phyloP scores from a whole-genome alignment of 2,888 invertebrate genomes.

The Troglohyphantes excavatus region DNA sequence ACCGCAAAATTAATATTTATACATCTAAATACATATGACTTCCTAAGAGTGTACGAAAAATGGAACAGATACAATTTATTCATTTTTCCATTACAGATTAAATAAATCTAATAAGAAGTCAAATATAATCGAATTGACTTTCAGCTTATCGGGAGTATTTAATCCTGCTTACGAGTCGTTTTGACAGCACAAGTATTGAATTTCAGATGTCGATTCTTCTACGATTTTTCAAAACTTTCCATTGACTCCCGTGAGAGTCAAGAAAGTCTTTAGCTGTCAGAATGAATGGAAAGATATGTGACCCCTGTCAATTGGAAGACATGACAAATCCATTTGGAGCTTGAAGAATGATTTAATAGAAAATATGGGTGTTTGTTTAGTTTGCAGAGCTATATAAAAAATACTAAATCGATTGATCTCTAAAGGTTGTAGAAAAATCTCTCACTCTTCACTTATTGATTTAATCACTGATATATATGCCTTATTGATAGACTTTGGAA shows the following conservation, averaged over 20 bases:
- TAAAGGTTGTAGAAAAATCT: too few relatives aligned
- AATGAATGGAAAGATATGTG: conserved; percentile 17
- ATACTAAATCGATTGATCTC: too few relatives aligned
- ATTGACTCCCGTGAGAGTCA: background rate
- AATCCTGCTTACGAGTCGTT: background rate
- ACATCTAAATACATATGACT: too few relatives aligned
- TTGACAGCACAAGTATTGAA: background rate
- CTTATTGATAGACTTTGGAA: too few relatives aligned
- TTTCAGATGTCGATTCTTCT: background rate
- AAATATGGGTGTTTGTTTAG: background rate
- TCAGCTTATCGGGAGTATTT: background rate
- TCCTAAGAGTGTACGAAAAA: too few relatives aligned
- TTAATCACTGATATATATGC: too few relatives aligned
- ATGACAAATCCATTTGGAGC: conserved; percentile 24
- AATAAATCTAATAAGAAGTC: too few relatives aligned
- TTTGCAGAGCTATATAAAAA: too few relatives aligned
- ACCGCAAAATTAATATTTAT: too few relatives aligned
- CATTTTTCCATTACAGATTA: too few relatives aligned
- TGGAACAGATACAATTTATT: too few relatives aligned
- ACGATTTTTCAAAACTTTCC: conserved; percentile 8
- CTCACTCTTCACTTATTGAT: too few relatives aligned
- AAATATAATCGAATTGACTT: background rate
- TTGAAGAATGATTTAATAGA: background rate
- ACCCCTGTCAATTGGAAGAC: background rate
- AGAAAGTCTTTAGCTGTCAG: conserved; percentile 21